Percentiles rank a stretch among this genome's conserved stretches.
These are phyloP conservation scores for Macaca mulatta DNA, from an alignment of 2,113 vertebrate species.

Conservation along the genomic window DNA sequence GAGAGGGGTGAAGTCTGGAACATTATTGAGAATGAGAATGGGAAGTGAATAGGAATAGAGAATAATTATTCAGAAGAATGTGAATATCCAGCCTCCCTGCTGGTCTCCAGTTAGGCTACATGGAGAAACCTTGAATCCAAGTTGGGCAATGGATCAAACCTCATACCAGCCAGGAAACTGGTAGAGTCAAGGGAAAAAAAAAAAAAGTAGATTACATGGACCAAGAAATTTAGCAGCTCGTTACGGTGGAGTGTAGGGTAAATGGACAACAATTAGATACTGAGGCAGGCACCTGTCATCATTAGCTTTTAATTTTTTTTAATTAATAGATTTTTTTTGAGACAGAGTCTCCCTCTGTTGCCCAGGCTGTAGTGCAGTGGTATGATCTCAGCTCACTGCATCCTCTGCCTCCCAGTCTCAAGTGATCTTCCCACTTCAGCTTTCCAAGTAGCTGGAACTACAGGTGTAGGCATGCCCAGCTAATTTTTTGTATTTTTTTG, in stretches of 20 bases:
- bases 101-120: background rate
- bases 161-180: background rate
- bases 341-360: too few species aligned
- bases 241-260: background rate
- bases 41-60: background rate
- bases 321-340: too few species aligned
- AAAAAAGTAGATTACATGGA: background rate
- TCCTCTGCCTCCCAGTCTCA: too few species aligned
- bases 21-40: slow-evolving; percentile 22
- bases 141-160: background rate
- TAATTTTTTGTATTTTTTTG: too few species aligned
- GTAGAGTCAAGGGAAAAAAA: background rate
- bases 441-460: too few species aligned
- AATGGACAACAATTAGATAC: background rate
- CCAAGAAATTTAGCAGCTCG: background rate
- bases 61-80: background rate
- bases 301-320: too few species aligned
- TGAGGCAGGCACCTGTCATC: background rate
- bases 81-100: background rate
- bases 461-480: too few species aligned
- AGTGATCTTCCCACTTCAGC: too few species aligned
- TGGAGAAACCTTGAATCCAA: background rate
- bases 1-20: background rate
- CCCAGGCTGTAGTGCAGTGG: too few species aligned
- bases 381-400: too few species aligned